Base-by-base conservation (phyloP, 2,113 vertebrate species). In the Verasper variegatus region DNA sequence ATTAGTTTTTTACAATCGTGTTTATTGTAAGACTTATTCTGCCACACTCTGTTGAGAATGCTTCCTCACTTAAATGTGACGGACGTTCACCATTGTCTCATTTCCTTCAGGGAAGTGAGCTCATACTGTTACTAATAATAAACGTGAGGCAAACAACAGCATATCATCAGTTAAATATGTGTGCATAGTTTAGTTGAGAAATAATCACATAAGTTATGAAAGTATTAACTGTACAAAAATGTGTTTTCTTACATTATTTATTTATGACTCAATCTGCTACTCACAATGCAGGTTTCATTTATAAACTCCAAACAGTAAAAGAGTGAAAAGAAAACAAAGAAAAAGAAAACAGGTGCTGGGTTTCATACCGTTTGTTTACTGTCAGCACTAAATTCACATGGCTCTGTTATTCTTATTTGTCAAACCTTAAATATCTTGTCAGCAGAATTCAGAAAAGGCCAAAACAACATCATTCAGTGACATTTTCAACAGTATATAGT, bases 31-130 rank as follows among this genome's bases (percentile, higher is more conserved):
- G 31, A 8, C 31, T 31, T 31, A 31, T 31, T 31, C 31, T 31
- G 31, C 31, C 31, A 31, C 31, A 31, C 31, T 31, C 31, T 42
- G 40, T 68, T 56, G 8, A 20, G 15, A 51, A 51, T 51, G 65
- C 67, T 80, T 78, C 71, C 58, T 69, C 65, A 68, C 60, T 76
- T 14, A 23, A 40, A 67, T 54, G 57, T 52, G 15, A 72, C 51
- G 37, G 78, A 81, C 1, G 47, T 75, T 75, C 45, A 9, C 61
- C 86, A 90, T 90, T 91, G 90, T 91, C 73, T 81, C 63, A 45
- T 79, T 91, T 91, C 90, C 91, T 86, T 65, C 2, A 10, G 17
- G 83, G 71, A 90, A 82, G 60, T 87, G 70, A 81, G 57, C 74
- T 76, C 13, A 27, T 76, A 57, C 71, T 73, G 80, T 52, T 65